Evolutionary conservation across 2,113 vertebrate genomes (phyloP).

Genomic region (Lagopus leucura): DNA sequence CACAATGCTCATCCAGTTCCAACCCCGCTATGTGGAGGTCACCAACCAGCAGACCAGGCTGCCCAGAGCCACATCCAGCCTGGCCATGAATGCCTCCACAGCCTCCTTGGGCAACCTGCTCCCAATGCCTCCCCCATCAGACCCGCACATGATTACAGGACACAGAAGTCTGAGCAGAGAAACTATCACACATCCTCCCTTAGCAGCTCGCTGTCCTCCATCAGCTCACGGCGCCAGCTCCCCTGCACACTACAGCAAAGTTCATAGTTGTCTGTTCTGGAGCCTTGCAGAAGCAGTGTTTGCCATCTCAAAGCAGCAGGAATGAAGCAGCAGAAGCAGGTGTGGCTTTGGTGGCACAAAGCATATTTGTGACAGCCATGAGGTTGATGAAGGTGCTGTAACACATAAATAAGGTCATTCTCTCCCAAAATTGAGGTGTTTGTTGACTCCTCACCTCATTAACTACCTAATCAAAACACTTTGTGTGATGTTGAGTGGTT

Average conservation of each 20-base stretch:
- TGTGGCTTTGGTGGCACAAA: not conserved
- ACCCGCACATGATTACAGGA: not conserved
- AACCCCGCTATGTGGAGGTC: too few species aligned
- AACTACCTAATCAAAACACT: not conserved
- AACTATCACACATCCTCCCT: not conserved
- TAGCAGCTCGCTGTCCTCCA: fast-evolving
- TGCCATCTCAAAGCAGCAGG: not conserved
- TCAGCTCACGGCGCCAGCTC: not conserved
- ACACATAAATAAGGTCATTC: fast-evolving
- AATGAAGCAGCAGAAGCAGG: not conserved
- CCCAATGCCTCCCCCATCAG: not conserved
- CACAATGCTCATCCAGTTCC: too few species aligned
- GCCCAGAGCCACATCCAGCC: too few species aligned
- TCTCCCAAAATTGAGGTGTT: not conserved
- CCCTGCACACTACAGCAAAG: too few species aligned
- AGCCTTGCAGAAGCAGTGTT: fast-evolving
- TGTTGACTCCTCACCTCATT: not conserved
- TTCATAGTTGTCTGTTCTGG: too few species aligned
- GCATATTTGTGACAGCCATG: fast-evolving
- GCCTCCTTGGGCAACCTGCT: too few species aligned
- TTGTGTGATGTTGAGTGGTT: not conserved
- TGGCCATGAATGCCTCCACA: too few species aligned
- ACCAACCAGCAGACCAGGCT: too few species aligned
- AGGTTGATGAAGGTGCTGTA: not conserved
- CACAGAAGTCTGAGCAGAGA: not conserved